These are phyloP conservation scores for Lepidocyrtinus sp. DNA, from an alignment of 2,888 invertebrate species.

Conservation along the genomic window DNA sequence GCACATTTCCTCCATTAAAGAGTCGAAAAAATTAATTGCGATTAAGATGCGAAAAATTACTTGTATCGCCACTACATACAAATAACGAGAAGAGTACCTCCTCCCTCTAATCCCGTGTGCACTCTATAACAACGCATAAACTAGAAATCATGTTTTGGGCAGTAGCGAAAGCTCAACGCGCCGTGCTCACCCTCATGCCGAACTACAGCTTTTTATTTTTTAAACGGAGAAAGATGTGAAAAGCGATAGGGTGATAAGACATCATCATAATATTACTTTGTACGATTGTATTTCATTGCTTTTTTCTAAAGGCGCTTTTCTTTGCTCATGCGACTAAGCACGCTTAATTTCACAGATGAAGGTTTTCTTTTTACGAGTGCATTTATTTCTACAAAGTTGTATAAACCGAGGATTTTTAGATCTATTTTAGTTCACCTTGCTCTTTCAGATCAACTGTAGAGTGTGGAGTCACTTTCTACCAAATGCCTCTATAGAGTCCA, in stretches of 20 bases:
- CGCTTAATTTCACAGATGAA: conserved; percentile 20
- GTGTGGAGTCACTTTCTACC: neutral
- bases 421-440: conserved; percentile 8
- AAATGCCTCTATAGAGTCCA: neutral
- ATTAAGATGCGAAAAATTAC: conserved; percentile 70
- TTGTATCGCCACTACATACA: conserved; percentile 35
- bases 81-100: conserved; percentile 9
- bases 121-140: neutral
- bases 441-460: neutral
- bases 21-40: conserved; percentile 69
- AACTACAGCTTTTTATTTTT: conserved; percentile 15
- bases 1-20: conserved; percentile 70
- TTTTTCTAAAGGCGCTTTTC: neutral
- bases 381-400: neutral
- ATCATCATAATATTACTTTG: conserved; percentile 14
- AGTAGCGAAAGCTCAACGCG: neutral
- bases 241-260: conserved; percentile 14
- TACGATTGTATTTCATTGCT: neutral
- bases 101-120: too few relatives aligned
- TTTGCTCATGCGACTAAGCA: conserved; percentile 24
- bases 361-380: neutral
- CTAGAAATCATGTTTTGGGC: neutral
- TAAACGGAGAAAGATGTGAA: conserved; percentile 15
- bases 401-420: neutral
- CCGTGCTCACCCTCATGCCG: conserved; percentile 13